Evolutionary conservation across 2,113 vertebrate genomes (phyloP).

Genomic region (Hydrochoerus hydrochaeris): DNA sequence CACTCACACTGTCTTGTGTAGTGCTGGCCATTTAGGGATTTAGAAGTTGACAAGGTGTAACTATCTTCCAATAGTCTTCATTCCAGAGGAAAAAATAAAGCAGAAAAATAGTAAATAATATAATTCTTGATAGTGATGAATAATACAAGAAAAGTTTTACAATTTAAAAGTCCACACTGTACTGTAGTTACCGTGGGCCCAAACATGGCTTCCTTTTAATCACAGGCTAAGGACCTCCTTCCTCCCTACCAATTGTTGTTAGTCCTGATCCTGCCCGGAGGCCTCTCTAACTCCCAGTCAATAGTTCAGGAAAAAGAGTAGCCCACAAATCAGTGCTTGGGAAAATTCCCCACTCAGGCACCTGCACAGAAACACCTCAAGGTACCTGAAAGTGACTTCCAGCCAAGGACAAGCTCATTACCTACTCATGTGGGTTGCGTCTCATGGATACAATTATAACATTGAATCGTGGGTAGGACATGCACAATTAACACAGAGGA

Average conservation of each 20-base stretch:
- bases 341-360: neutral
- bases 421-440: neutral
- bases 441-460: neutral
- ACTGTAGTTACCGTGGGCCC: neutral
- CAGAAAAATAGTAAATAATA: neutral
- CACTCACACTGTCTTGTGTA: neutral
- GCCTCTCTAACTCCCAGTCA: neutral
- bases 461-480: neutral
- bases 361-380: neutral
- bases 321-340: neutral
- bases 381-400: neutral
- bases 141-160: neutral
- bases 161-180: neutral
- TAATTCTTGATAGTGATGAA: neutral
- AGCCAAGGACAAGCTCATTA: neutral
- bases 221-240: neutral
- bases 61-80: neutral
- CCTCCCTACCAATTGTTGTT: neutral
- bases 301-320: neutral
- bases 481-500: neutral
- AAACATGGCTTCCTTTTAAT: neutral
- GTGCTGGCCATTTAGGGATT: neutral
- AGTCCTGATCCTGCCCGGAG: neutral
- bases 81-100: conserved; percentile 26
- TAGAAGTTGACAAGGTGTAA: neutral